Conservation (phyloP, 37 sponge, comb jelly and placozoan genomes). For the Halisarca cf. caerulea region DNA sequence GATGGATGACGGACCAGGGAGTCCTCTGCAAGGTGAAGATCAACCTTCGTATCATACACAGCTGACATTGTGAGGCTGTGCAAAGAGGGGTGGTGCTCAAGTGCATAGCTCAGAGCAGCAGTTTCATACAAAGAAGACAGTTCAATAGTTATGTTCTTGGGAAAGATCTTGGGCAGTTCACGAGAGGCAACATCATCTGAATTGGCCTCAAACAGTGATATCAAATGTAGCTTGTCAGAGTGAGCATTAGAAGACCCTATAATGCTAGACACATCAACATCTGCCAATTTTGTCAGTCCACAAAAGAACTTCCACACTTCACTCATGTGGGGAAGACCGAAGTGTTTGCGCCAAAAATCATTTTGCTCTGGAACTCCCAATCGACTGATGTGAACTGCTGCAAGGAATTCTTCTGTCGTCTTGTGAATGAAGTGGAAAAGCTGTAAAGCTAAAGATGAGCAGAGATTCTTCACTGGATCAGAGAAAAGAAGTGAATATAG, state of each 20-base stretch:
- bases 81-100: neutral
- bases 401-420: conserved; percentile 5
- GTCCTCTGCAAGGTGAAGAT: no score
- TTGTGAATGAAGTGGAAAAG: conserved; percentile 20
- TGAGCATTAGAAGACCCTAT: neutral
- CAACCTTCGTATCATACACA: no score
- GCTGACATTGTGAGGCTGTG: neutral
- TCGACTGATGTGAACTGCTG: neutral
- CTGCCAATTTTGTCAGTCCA: neutral
- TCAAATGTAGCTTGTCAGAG: neutral
- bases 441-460: neutral
- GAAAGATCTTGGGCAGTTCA: neutral
- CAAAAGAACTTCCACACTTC: conserved; percentile 24
- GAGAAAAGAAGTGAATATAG: neutral
- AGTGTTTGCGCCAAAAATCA: neutral
- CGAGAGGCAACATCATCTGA: neutral
- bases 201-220: neutral
- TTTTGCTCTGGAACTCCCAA: neutral
- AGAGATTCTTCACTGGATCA: neutral
- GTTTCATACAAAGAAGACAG: conserved; percentile 1
- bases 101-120: neutral
- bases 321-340: neutral
- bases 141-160: neutral
- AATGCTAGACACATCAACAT: neutral
- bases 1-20: no score